Conservation (phyloP, 2,113 vertebrate genomes). For the Suricata suricatta region DNA sequence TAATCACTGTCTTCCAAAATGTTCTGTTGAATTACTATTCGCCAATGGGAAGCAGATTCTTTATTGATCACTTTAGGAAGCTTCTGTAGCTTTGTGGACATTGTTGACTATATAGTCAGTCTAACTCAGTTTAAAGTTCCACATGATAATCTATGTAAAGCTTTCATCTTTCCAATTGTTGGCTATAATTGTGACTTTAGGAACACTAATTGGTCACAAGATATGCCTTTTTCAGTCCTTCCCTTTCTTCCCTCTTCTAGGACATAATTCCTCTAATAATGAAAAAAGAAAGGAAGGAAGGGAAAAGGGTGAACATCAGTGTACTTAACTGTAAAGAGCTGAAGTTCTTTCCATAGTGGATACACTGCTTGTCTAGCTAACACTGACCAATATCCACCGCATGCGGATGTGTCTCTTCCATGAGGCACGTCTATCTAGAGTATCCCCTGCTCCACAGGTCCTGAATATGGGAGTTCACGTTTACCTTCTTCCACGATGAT, state of each 20-base stretch:
- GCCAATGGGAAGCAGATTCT: not conserved
- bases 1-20: not conserved
- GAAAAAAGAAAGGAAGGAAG: not conserved
- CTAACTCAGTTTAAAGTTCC: not conserved
- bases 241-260: not conserved
- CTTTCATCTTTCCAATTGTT: not conserved
- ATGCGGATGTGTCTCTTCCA: not conserved
- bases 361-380: not conserved
- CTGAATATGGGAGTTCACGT: not conserved
- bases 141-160: not conserved
- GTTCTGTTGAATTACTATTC: not conserved
- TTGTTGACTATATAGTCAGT: not conserved
- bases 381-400: accelerated
- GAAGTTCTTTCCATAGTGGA: not conserved
- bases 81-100: not conserved
- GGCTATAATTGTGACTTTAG: not conserved
- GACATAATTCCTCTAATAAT: not conserved
- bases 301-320: not conserved
- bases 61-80: not conserved
- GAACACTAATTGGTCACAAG: not conserved
- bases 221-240: not conserved
- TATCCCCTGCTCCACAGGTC: not conserved
- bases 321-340: accelerated
- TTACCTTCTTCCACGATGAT: not conserved
- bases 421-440: not conserved